These are phyloP conservation scores for Agriopis marginaria DNA, from an alignment of 2,888 invertebrate genomes.

Conservation along the genomic window DNA sequence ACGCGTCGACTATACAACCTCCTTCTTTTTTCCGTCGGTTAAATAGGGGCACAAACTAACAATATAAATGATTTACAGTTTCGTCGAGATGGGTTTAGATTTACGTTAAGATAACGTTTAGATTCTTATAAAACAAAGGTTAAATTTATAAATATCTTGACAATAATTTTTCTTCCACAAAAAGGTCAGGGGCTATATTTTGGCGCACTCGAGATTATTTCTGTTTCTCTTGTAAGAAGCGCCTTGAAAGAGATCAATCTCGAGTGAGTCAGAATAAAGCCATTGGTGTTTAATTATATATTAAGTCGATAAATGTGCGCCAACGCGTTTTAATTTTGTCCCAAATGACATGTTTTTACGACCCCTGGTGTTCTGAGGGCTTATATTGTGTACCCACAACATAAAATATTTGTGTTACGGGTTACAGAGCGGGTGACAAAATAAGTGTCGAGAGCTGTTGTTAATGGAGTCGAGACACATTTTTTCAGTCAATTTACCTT, in stretches of 20 bases:
- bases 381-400: conserved; percentile 14
- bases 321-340: conserved; percentile 49
- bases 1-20: too few species aligned
- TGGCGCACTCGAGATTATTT: not conserved
- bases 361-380: conserved; percentile 29
- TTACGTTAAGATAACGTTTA: too few species aligned
- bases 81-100: too few species aligned
- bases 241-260: not conserved
- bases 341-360: conserved; percentile 52
- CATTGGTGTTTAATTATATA: conserved; percentile 32
- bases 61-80: too few species aligned
- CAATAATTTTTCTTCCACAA: not conserved
- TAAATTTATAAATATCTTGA: not conserved
- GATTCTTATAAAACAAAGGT: not conserved
- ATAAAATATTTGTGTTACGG: conserved; percentile 35
- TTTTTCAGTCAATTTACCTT: not conserved
- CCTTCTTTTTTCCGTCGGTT: too few species aligned
- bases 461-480: conserved; percentile 2
- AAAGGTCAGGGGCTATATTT: not conserved
- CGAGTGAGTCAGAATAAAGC: not conserved
- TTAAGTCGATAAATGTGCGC: conserved; percentile 37
- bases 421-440: conserved; percentile 29
- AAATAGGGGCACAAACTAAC: too few species aligned
- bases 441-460: conserved; percentile 1
- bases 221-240: not conserved